Evolutionary conservation across 2,797 vertebrate species (phyloP), one percentile per base, ranked within the genome.

Genomic region (Tangara arthus): DNA sequence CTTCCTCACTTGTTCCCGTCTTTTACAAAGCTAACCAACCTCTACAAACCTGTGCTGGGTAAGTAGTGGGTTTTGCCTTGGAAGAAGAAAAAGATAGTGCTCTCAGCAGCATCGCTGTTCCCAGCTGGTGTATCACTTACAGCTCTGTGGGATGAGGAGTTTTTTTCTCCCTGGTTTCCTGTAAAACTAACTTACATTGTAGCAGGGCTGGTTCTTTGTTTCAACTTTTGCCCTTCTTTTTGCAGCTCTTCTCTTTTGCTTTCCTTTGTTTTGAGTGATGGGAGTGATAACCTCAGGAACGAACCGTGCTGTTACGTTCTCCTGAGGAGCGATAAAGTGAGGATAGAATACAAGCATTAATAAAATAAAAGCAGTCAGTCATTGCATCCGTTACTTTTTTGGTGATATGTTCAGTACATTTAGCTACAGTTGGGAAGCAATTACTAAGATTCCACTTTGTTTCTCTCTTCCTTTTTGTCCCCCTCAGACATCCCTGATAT

Each of bases 21-120:
- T 61, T 99, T 99, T 97, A 99, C 99, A 88, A 99, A 99, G 96
- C 98, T 99, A 93, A 99, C 99, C 94, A 99, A 99, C 96, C 98
- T 99, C 95, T 99, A 99, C 98, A 99, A 99, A 95, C 99, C 99
- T 96, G 98, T 99, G 94, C 98, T 99, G 93, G 99, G 99, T 99
- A 97, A 98, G 98, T 95, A 65, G 42, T 60, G 21, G 69, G 30
- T 50, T 89, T 85, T 93, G n/a, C 53, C 34, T 73, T 72, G 19
- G 19, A 34, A 19, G 15, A 28, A 50, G 39, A 46, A 68, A 41
- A 64, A 85, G 24, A 30, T 47, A 15, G 34, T 73, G 17, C 72
- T 79, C 52, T 68, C 8, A 21, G 65, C 32, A 75, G 39, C 28
- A 34, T 37, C 39, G 59, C 41, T 53, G 30, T 35, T 52, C 11